Percentiles rank a stretch among this genome's conserved stretches.
These are phyloP conservation scores for Silurus glanis DNA, from an alignment of 2,113 vertebrate species.

Conservation along the genomic window DNA sequence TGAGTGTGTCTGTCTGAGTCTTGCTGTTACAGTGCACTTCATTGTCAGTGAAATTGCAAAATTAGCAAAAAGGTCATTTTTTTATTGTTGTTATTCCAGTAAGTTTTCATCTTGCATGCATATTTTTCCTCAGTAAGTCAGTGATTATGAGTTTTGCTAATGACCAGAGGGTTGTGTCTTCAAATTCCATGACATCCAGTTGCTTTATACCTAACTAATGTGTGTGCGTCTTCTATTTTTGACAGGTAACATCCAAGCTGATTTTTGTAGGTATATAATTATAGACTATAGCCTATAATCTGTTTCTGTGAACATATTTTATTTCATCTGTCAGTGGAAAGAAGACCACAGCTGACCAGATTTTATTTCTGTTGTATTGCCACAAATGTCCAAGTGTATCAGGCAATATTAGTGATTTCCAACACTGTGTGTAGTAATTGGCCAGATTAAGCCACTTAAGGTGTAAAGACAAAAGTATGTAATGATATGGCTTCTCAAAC, in stretches of 20 bases:
- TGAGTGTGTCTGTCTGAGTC: slow-evolving; percentile 43
- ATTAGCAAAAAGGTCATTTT: neutral
- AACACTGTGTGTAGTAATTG: too few species aligned
- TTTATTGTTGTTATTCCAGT: neutral
- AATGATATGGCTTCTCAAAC: too few species aligned
- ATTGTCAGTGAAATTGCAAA: slow-evolving; percentile 10
- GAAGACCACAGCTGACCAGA: neutral
- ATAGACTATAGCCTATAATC: slow-evolving; percentile 8
- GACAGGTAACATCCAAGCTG: neutral
- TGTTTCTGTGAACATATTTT: neutral
- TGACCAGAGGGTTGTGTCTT: neutral
- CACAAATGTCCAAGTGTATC: neutral
- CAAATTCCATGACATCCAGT: neutral
- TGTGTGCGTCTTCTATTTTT: neutral
- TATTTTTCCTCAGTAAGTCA: neutral
- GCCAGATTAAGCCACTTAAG: neutral
- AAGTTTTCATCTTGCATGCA: neutral
- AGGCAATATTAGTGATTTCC: neutral
- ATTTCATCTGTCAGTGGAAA: neutral
- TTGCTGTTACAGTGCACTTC: slow-evolving; percentile 42
- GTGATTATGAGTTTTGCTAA: neutral
- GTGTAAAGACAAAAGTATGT: neutral
- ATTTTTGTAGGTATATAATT: slow-evolving; percentile 13
- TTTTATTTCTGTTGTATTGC: neutral
- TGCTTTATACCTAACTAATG: neutral